phyloP scores from a whole-genome alignment of 1,140 invertebrate species.

The Drosophila varians region DNA sequence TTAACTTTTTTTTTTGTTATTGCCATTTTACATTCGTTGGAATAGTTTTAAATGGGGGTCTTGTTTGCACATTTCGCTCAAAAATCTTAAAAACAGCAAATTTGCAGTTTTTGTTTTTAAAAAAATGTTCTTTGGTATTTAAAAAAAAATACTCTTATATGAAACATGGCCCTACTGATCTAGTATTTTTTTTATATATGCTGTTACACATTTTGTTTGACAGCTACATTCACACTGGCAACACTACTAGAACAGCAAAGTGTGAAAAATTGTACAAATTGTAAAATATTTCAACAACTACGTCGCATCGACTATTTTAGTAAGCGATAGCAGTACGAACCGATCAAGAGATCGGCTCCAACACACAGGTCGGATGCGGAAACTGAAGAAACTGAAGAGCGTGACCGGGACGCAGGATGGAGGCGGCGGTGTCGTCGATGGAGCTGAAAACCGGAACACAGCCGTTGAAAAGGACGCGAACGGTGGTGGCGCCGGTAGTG shows the following conservation, averaged over 20 bases:
- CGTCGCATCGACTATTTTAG: conserved; percentile 7
- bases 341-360: neutral
- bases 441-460: conserved; percentile 17
- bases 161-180: neutral
- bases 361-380: conserved; percentile 40
- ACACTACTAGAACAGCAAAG: conserved; percentile 37
- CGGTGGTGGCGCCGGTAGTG: conserved; percentile 5
- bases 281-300: conserved; percentile 48
- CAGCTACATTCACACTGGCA: conserved; percentile 1
- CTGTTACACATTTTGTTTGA: neutral
- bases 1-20: too few relatives aligned
- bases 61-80: too few relatives aligned
- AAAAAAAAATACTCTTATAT: too few relatives aligned
- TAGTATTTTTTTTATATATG: neutral
- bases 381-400: conserved; percentile 68
- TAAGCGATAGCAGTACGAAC: conserved; percentile 1
- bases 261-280: conserved; percentile 64
- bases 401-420: conserved; percentile 56
- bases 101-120: too few relatives aligned
- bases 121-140: too few relatives aligned
- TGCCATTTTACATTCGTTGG: too few relatives aligned
- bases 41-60: too few relatives aligned
- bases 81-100: too few relatives aligned
- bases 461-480: conserved; percentile 43
- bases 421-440: conserved; percentile 21